Percentiles rank a stretch among this genome's conserved stretches.
Conservation (phyloP, 1,140 invertebrate genomes). For the Drosophila arawakana region DNA sequence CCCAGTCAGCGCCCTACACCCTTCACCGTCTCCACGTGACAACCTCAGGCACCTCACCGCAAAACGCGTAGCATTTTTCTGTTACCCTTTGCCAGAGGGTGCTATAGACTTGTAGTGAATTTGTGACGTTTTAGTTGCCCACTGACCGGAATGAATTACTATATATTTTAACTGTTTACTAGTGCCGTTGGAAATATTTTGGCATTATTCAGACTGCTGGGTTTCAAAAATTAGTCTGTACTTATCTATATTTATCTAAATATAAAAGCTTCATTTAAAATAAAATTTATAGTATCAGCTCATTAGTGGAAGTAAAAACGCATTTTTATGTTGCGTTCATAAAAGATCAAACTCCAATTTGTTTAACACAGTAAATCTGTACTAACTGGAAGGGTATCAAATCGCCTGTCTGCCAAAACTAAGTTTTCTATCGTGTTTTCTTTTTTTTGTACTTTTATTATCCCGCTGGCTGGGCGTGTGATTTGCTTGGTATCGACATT, state of each 20-base stretch:
- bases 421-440: not conserved
- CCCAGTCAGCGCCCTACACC: not conserved
- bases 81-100: not conserved
- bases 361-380: not conserved
- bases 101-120: not conserved
- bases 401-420: not conserved
- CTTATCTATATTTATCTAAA: too few species aligned
- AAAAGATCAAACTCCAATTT: too few species aligned
- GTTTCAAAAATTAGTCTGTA: too few species aligned
- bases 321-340: too few species aligned
- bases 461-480: slow-evolving; percentile 74
- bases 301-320: too few species aligned
- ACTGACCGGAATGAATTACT: too few species aligned
- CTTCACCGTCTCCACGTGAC: slow-evolving; percentile 29
- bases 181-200: too few species aligned
- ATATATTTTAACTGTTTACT: too few species aligned
- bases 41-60: slow-evolving; percentile 48
- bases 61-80: slow-evolving; percentile 61
- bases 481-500: slow-evolving; percentile 83
- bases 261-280: too few species aligned
- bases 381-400: not conserved
- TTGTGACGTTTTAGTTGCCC: too few species aligned
- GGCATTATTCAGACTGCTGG: too few species aligned
- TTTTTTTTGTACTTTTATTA: slow-evolving; percentile 57
- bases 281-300: too few species aligned